These are phyloP conservation scores for Mormyrus proboscirostris DNA, from an alignment of 2,797 vertebrate genomes.

Conservation along the genomic window DNA sequence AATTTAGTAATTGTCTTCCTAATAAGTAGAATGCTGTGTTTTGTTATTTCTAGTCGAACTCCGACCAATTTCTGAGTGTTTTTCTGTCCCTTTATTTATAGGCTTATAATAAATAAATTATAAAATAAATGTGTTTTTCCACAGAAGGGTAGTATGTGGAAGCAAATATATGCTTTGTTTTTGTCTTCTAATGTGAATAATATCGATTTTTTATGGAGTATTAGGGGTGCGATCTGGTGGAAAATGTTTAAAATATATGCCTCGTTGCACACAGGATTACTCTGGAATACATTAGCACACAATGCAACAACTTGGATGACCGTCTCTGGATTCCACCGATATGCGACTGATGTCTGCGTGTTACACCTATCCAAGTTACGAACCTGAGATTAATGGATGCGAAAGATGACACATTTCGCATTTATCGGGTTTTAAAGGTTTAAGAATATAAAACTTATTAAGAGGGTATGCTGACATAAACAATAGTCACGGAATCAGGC, in stretches of 20 bases:
- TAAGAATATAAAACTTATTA: neutral
- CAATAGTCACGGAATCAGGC: neutral
- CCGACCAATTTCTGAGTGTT: neutral
- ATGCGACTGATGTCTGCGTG: neutral
- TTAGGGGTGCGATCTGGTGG: neutral
- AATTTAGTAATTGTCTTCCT: neutral
- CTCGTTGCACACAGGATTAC: neutral
- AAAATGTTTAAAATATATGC: neutral
- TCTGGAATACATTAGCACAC: neutral
- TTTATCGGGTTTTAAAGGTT: neutral
- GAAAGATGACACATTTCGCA: neutral
- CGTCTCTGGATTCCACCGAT: neutral
- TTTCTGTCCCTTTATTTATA: neutral
- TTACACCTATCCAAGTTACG: neutral
- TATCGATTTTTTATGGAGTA: neutral
- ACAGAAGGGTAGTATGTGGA: neutral
- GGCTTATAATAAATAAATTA: neutral
- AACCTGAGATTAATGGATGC: neutral
- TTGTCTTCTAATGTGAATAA: neutral
- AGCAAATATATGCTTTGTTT: neutral
- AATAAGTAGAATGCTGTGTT: neutral
- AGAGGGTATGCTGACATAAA: neutral
- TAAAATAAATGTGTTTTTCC: neutral
- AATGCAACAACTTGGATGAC: neutral
- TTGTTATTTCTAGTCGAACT: neutral